Evolutionary conservation across 2,888 invertebrate genomes (phyloP), one percentile per base, ranked within the genome.

Genomic region (Drosophila macrothrix): DNA sequence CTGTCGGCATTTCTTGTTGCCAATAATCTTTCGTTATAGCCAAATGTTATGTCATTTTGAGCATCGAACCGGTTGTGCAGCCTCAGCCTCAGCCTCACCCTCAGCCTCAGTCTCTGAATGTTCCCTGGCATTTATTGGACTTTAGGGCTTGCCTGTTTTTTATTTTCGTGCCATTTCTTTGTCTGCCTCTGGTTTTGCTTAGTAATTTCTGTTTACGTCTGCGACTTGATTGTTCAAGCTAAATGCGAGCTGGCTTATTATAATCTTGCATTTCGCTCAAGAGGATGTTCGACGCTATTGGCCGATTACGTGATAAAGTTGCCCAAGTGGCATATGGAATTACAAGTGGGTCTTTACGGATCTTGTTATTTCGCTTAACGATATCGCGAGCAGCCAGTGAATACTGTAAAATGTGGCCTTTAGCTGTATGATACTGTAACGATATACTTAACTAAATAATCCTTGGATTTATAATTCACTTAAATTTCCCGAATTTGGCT

Each of bases 41-140:
- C 84, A 80, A 63, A 78, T 79, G 86, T 88, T 88, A 88, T 88
- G 83, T 90, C 88, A 90, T 86, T 79, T 86, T 79, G 76, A 56
- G 56, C 67, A 76, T 70, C 73, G 78, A 80, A 90, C 86, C 82
- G 90, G 88, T 88, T 83, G 54, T 55, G 62, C 74, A 79, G 80
- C 76, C 50, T 28, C 50, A n/a, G 22, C 43, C 14, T 43, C 50
- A n/a, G 43, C n/a, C n/a, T n/a, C n/a, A n/a, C n/a, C n/a, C n/a
- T 41, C 74, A 79, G 79, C 76, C 50, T 28, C 50, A n/a, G 46
- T 22, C 14, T 43, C 50, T 72, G 69, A 75, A 70, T 70, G 81
- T 81, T 67, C 83, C 78, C 85, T 73, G 82, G 33, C 73, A 80
- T 78, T 78, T 68, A 67, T 71, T 65, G 63, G 60, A 67, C 59